phyloP scores from a whole-genome alignment of 2,113 vertebrate species.

The Rutilus rutilus region DNA sequence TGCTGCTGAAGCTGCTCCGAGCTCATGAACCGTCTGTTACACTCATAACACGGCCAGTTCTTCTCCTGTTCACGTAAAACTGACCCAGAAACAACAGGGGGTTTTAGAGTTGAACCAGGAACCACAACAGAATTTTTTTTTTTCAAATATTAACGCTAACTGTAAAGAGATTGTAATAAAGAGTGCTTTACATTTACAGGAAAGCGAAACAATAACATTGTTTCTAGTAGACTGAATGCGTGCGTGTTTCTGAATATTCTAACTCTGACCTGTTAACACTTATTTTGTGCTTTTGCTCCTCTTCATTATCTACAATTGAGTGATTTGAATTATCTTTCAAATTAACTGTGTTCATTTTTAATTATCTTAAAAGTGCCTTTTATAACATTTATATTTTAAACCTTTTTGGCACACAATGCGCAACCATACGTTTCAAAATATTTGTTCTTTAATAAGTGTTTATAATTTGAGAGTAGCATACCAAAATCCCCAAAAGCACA shows the following conservation, averaged over 20 bases:
- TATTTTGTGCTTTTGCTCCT: too few relatives aligned
- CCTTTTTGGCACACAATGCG: not conserved
- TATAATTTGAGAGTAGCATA: not conserved
- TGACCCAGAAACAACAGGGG: constrained; percentile 44
- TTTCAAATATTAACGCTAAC: not conserved
- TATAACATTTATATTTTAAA: not conserved
- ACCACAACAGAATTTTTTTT: not conserved
- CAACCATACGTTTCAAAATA: not conserved
- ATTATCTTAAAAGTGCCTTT: not conserved
- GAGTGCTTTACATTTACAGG: too few relatives aligned
- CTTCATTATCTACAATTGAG: not conserved
- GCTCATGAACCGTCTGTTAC: constrained; percentile 94
- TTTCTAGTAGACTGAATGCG: too few relatives aligned
- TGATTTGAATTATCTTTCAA: not conserved
- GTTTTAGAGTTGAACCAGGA: not conserved
- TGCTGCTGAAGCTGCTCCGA: constrained; percentile 97
- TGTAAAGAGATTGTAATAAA: too few relatives aligned
- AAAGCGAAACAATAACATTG: too few relatives aligned
- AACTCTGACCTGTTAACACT: too few relatives aligned
- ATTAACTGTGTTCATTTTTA: not conserved
- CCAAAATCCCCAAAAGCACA: not conserved
- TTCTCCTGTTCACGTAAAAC: constrained; percentile 92
- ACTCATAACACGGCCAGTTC: constrained; percentile 98
- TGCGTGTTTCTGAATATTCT: too few relatives aligned
- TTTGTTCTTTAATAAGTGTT: too few relatives aligned